Base-by-base conservation (phyloP, 30 jellyfish, hydroid and myxozoan species). In the Nemopilema nomurai region DNA sequence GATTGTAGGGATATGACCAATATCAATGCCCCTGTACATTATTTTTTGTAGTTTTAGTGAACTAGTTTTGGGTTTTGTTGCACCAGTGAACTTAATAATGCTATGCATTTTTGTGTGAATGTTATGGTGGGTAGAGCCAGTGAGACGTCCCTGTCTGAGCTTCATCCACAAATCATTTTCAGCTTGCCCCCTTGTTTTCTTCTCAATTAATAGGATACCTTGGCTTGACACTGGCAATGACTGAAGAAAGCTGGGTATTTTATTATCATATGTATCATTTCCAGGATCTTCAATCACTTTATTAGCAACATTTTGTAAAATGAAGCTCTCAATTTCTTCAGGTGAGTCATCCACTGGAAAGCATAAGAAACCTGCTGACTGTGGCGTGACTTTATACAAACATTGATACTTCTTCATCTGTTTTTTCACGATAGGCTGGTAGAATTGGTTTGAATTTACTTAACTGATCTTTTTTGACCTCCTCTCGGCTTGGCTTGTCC, bases 91-190 rank as follows among this genome's bases (percentile, higher is more conserved):
- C 51, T 53, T 74, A 1, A 22, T 74, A 30, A 74, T 30, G 16
- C 26, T 74, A 20, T 26, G 72, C 71, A 51, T 57, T 18, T 63
- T 28, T 28, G 85, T 75, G 51, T 75, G 51, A 25, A 75, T 69
- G 57, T 79, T 26, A 25, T 83, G 86, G 50, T 33, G 78, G 30
- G 66, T 86, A 21, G 96, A 86, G 27, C 79, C 96, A 64, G 96
- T 62, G 68, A 86, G 66, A 19, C 9, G 57, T 41, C 57, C n/a
- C 57, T 41, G 30, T 20, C 31, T 17, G 24, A 17, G 41, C 49
- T 30, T 23, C 30, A 23, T 16, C 77, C 77, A 67, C 32, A 23
- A 0, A 0, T 67, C 51, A 41, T 67, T 23, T 16, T 19, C 77
- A 23, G 77, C 49, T 22, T 73, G 83, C 51, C 83, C 83, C 51